phyloP scores from a whole-genome alignment of 53 echinoderm and acorn worm genomes.

The Patiria pectinifera region DNA sequence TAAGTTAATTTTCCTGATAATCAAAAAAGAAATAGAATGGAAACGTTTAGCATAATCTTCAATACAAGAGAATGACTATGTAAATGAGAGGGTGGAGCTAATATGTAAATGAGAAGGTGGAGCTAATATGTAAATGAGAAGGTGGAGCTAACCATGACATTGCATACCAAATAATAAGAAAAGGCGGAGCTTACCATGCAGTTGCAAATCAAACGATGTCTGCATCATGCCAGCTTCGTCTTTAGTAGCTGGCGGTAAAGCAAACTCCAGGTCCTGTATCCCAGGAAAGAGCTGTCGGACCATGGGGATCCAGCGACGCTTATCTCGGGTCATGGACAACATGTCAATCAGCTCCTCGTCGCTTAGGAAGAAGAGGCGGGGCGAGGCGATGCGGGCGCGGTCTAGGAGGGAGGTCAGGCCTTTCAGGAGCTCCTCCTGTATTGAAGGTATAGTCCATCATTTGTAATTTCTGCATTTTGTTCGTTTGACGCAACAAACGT shows the following conservation, averaged over 20 bases:
- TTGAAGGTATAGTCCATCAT: not conserved
- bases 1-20: too few species aligned
- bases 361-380: slow-evolving; percentile 91
- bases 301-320: slow-evolving; percentile 76
- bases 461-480: too few species aligned
- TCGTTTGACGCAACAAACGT: too few species aligned
- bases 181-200: slow-evolving; percentile 79
- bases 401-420: slow-evolving; percentile 69
- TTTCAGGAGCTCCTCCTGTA: slow-evolving; percentile 86
- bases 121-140: not conserved
- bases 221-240: slow-evolving; percentile 55
- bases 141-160: slow-evolving; percentile 76
- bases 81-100: not conserved
- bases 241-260: slow-evolving; percentile 64
- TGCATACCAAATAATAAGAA: slow-evolving; percentile 69
- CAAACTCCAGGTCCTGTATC: slow-evolving; percentile 71
- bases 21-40: not conserved
- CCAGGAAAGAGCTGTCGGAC: slow-evolving; percentile 88
- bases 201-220: slow-evolving; percentile 80
- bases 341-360: slow-evolving; percentile 85
- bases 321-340: slow-evolving; percentile 76
- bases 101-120: not conserved
- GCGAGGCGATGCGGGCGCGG: slow-evolving; percentile 75
- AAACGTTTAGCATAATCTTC: too few species aligned
- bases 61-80: too few species aligned